phyloP scores from a whole-genome alignment of 2,113 vertebrate genomes.

The Cnemophilus loriae region DNA sequence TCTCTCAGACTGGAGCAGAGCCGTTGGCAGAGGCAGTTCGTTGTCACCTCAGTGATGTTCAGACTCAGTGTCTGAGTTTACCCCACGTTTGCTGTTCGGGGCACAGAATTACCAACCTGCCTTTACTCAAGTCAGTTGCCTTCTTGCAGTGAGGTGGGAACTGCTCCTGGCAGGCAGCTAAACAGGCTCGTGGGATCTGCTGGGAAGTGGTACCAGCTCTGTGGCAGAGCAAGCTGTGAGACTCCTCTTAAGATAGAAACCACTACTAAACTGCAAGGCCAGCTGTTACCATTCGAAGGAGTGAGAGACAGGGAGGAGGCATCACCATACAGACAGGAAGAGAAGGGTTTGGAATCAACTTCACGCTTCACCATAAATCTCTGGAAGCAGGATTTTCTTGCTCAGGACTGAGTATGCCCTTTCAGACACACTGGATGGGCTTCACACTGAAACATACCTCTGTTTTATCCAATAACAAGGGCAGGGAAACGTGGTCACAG shows the following conservation, averaged over 20 bases:
- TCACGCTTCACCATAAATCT: not conserved
- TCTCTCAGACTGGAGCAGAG: not conserved
- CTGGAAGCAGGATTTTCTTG: constrained; percentile 39
- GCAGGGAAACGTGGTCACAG: constrained; percentile 13
- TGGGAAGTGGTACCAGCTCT: not conserved
- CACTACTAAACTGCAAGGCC: not conserved
- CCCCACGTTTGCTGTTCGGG: not conserved
- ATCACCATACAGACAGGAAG: not conserved
- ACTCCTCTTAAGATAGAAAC: not conserved
- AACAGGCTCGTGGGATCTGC: not conserved
- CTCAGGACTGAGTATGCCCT: constrained; percentile 48
- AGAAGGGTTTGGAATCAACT: not conserved
- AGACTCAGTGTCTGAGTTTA: not conserved
- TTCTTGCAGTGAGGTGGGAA: constrained; percentile 36
- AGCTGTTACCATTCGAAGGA: not conserved
- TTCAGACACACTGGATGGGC: not conserved
- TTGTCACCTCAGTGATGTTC: not conserved
- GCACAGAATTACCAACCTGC: constrained; percentile 21
- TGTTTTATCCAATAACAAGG: constrained; percentile 11
- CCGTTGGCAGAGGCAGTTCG: not conserved
- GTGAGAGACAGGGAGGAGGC: not conserved
- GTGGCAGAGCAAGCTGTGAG: not conserved
- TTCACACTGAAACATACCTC: constrained; percentile 60
- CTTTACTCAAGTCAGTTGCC: constrained; percentile 41
- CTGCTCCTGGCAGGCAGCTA: constrained; percentile 14